These are phyloP conservation scores for Pandemis cinnamomeana DNA, from an alignment of 2,888 invertebrate species.

Conservation along the genomic window DNA sequence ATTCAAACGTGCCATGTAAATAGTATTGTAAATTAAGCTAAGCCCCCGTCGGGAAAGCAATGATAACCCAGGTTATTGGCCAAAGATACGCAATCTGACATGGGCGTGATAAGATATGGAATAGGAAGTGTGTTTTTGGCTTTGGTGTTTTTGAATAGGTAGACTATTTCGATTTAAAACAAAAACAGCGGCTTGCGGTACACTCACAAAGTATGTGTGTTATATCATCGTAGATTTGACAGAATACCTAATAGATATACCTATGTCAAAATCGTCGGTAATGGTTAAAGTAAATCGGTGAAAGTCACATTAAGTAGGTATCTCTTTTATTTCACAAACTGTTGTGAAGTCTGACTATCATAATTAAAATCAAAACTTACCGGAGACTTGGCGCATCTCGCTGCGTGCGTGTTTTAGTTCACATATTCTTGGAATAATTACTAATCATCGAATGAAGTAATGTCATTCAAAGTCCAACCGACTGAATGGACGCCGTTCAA, in stretches of 20 bases:
- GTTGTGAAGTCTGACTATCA: background rate
- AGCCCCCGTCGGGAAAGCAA: conserved; percentile 28
- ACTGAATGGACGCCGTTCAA: background rate
- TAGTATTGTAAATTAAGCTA: conserved; percentile 34
- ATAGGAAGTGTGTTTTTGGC: background rate
- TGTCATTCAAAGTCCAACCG: background rate
- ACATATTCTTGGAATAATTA: background rate
- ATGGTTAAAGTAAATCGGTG: no score
- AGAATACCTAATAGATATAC: no score
- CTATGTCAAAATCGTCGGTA: no score
- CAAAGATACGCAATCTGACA: conserved; percentile 29
- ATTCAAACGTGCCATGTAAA: conserved; percentile 6
- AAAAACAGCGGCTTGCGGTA: background rate
- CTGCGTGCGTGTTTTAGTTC: background rate
- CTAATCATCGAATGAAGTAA: background rate
- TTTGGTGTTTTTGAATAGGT: background rate
- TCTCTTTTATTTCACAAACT: background rate
- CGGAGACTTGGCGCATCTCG: background rate
- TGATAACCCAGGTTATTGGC: conserved; percentile 36
- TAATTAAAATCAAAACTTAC: background rate
- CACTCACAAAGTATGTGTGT: background rate
- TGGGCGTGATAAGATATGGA: conserved; percentile 31
- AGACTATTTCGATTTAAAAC: background rate
- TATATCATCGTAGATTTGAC: no score
- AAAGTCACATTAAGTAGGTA: no score